A percentile compares a stretch with the other conserved stretches of the same genome.
phyloP scores from a whole-genome alignment of 2,888 invertebrate species.

The Mantis religiosa region DNA sequence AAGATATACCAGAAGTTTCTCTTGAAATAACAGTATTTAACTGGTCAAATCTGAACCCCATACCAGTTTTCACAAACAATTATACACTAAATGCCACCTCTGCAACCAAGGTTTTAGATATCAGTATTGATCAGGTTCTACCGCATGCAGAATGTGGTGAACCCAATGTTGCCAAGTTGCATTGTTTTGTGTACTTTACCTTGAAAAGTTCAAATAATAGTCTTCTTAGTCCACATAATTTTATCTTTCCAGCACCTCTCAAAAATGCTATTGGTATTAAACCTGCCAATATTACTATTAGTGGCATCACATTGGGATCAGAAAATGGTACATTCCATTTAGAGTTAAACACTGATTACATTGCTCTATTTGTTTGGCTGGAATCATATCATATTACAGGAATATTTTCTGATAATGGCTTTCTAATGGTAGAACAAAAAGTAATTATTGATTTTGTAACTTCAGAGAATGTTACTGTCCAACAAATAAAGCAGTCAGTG shows the following conservation, averaged over 20 bases:
- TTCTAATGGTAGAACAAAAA: constrained; percentile 39
- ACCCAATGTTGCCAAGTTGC: not conserved
- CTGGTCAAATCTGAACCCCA: constrained; percentile 21
- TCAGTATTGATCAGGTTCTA: not conserved
- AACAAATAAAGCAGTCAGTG: not conserved
- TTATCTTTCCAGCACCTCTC: constrained; percentile 59
- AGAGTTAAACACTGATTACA: constrained; percentile 47
- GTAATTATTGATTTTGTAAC: not conserved
- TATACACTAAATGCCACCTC: not conserved
- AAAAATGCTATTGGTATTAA: constrained; percentile 49
- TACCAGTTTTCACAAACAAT: not conserved
- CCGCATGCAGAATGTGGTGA: constrained; percentile 3
- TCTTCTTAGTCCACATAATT: constrained; percentile 58
- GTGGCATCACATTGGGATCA: constrained; percentile 15
- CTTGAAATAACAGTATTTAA: constrained; percentile 19
- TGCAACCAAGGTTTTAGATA: constrained; percentile 5
- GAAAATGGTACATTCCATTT: constrained; percentile 37
- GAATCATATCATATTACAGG: constrained; percentile 55
- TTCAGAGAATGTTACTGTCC: not conserved
- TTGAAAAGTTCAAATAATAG: constrained; percentile 48
- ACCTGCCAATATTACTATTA: constrained; percentile 56
- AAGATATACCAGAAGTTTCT: constrained; percentile 25
- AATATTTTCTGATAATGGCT: constrained; percentile 73
- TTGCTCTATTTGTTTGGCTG: constrained; percentile 68
- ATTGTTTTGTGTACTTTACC: constrained; percentile 48